Conservation (phyloP, 1,140 invertebrate species). For the Arion vulgaris region DNA sequence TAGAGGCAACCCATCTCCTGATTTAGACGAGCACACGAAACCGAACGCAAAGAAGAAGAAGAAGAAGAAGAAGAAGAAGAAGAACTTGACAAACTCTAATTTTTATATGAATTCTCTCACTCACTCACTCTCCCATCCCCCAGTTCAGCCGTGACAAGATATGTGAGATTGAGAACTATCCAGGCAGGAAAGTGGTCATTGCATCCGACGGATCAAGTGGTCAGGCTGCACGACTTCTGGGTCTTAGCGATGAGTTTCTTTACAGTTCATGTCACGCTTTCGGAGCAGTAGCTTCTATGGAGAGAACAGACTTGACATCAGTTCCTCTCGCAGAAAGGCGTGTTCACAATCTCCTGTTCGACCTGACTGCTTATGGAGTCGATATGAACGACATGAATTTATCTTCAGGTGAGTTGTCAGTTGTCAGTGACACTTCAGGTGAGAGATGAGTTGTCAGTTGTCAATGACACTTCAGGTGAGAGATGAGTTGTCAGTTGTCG, state of each 20-base stretch:
- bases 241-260: slow-evolving; percentile 63
- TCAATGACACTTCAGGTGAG: too few relatives aligned
- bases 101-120: background rate
- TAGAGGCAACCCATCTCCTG: too few relatives aligned
- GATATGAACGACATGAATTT: slow-evolving; percentile 30
- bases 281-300: slow-evolving; percentile 66
- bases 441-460: too few relatives aligned
- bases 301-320: slow-evolving; percentile 54
- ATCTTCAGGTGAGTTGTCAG: slow-evolving; percentile 30
- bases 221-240: slow-evolving; percentile 57
- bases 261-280: slow-evolving; percentile 62
- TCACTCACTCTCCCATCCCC: background rate
- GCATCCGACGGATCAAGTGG: slow-evolving; percentile 65
- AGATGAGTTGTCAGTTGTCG: too few relatives aligned
- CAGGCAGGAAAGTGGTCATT: slow-evolving; percentile 61
- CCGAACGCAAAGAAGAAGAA: too few relatives aligned
- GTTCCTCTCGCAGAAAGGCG: slow-evolving; percentile 63
- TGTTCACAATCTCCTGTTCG: slow-evolving; percentile 65
- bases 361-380: slow-evolving; percentile 62
- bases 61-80: too few relatives aligned
- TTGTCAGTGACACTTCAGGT: too few relatives aligned
- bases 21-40: too few relatives aligned
- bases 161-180: slow-evolving; percentile 53
- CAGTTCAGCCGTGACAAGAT: slow-evolving; percentile 63
- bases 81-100: too few relatives aligned